Evolutionary conservation across 2,797 vertebrate genomes (phyloP), one percentile per base, ranked within the genome.

Genomic region (Catostomus latipinnis): DNA sequence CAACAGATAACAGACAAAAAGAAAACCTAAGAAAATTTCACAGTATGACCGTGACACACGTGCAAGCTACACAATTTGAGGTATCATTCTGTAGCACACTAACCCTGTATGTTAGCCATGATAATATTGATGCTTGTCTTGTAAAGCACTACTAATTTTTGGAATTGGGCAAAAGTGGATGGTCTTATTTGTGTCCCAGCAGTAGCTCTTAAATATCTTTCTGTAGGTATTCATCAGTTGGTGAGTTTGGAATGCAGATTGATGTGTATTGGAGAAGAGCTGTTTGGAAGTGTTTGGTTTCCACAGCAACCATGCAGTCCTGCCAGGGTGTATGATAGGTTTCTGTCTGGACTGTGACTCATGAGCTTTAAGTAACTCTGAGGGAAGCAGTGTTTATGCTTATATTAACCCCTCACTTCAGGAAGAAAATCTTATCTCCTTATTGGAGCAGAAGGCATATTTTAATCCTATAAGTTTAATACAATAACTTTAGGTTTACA

Each of bases 281-380:
- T 93, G 89, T 92, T 88, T 88, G 81, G 76, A 74, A 81, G 58
- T 94, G 90, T 93, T 92, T 89, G 87, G 93, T 94, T 91, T 83
- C 88, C 87, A 87, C 88, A 89, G 90, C 0, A 71, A 82, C 75
- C 45, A 18, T 12, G 80, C 74, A 81, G 81, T 80, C 87, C 83
- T 81, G 83, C 86, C 84, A 82, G 54, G 78, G 85, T n/a, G 70
- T 87, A 86, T 89, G 90, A 89, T 82, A 6, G 6, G 67, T n/a
- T 49, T 63, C 77, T 84, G 77, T 76, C 71, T 82, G 76, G 73
- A 82, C 70, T 79, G 88, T 94, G 93, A 94, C 91, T 95, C 93
- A 93, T 86, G 89, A 76, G 11, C 85, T 90, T 91, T 90, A 61
- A 14, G 46, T 84, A 87, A 67, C 80, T 81, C 16, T 34, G 43